Evolutionary conservation across 2,888 invertebrate species (phyloP), one percentile per base, ranked within the genome.

Genomic region (Protonemura montana): DNA sequence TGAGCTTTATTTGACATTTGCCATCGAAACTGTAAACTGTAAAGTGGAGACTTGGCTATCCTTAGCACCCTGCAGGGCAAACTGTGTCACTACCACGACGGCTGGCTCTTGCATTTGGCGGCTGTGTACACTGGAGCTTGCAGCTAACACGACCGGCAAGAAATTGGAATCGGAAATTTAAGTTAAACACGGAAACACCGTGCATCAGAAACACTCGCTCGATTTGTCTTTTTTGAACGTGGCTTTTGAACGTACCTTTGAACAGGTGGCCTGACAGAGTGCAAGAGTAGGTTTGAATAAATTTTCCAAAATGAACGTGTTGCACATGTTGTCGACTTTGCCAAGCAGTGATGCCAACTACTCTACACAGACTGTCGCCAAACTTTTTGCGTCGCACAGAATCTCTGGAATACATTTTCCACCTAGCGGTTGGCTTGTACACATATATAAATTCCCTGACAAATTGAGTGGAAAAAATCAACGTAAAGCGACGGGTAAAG

Each of bases 391-490:
- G 59, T 21, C 59, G 59, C 21, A 2, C 59, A 13, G 59, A 59
- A 59, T 21, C 21, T 10, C 13, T 59, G 59, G 59, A 59, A 59
- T 59, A 59, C 21, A 59, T 59, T 59, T 59, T 59, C 59, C 21
- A 59, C 59, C 59, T 13, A 10, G 59, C 1, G 59, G 59, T 21
- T 59, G 59, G 59, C 59, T 59, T 59, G 21, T 59, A 59, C 59
- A 59, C 59, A 21, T 10, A 59, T 16, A 59, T 59, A 59, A 59
- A 59, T 59, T 59, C 21, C 59, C 13, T 59, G 59, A 21, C 59
- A 59, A 59, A 59, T 59, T 59, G 59, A 59, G 59, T 21, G 59
- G 59, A 59, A 59, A 59, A 59, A 59, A 59, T 59, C 59, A 59
- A 59, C 59, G 59, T 59, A 59, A 21, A 59, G 59, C 59, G 59